Evolutionary conservation across 2,113 vertebrate genomes (phyloP), one percentile per base, ranked within the genome.

Genomic region (Dipodomys stephensi): DNA sequence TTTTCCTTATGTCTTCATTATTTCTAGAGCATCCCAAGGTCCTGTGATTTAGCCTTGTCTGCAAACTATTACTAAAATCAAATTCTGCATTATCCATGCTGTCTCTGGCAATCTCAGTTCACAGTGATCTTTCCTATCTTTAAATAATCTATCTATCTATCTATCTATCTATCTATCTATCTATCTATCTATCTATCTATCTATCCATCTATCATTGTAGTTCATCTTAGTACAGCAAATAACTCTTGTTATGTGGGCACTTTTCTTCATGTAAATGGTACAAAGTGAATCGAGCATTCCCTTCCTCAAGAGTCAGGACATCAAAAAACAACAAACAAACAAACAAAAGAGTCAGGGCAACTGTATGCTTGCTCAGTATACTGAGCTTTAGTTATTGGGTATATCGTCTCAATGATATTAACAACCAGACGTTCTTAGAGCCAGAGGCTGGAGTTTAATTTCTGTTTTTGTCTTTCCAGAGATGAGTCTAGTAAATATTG

Each of bases 371-470:
- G 53, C 53, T 57, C 8, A 69, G 12, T 85, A 53, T 6, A 4
- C 2, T 71, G n/a, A 23, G 5, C 62, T 79, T 86, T 76, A 72
- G 13, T 80, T 81, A 6, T 22, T 84, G 49, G 32, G 6, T 92
- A 5, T 91, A 39, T 88, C 19, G 83, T 94, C 57, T 90, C 16
- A 65, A 0, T 39, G 68, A 83, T 77, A 22, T 60, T 71, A 18
- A 28, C n/a, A n/a, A n/a, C n/a, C n/a, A 44, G 30, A 67, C 16
- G 53, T 62, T 39, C 18, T 18, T 94, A 81, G 84, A 30, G 90
- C 73, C 27, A 83, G 94, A 96, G 32, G 30, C 35, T 83, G 79
- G 79, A 89, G 78, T 85, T 85, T 85, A 79, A 93, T 81, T 16
- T 57, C 53, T 57, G 39, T 57, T 57, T 57, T 11, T 57, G 53